Evolutionary conservation across 2,888 invertebrate species (phyloP).

Genomic region (Caenorhabditis virilis): DNA sequence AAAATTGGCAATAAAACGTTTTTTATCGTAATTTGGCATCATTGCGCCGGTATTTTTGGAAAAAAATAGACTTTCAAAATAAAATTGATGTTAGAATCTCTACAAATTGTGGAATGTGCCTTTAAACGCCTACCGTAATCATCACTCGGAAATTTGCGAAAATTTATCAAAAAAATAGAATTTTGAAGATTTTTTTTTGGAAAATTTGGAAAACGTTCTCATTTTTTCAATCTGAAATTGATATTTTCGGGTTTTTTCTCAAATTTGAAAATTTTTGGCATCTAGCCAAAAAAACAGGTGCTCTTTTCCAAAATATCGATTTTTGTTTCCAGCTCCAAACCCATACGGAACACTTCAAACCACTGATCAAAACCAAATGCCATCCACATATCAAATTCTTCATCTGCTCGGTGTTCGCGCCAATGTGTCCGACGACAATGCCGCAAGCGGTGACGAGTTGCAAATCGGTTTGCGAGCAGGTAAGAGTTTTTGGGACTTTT

Average conservation of each 20-base stretch:
- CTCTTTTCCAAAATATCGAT: not conserved
- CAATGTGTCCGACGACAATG: conserved; percentile 83
- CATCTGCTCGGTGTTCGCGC: conserved; percentile 86
- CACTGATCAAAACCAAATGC: conserved; percentile 66
- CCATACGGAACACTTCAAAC: conserved; percentile 66
- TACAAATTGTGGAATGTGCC: too few species aligned
- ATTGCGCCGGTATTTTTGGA: not conserved
- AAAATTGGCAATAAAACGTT: not conserved
- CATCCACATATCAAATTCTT: conserved; percentile 74
- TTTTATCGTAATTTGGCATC: not conserved
- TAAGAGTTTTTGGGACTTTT: too few species aligned
- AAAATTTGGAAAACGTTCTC: too few species aligned
- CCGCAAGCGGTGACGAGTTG: conserved; percentile 81
- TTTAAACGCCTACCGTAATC: too few species aligned
- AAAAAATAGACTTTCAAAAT: too few species aligned
- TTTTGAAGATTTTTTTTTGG: too few species aligned
- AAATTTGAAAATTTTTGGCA: conserved; percentile 1
- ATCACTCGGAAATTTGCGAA: too few species aligned
- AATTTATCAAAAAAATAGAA: too few species aligned
- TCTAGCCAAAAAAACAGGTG: not conserved
- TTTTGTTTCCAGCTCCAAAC: conserved; percentile 55
- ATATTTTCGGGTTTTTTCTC: too few species aligned
- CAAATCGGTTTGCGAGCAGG: conserved; percentile 81
- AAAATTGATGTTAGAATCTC: too few species aligned
- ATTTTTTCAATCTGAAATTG: too few species aligned